Conservation (phyloP, 2,113 vertebrate species). For the Phylloscopus whistleri region DNA sequence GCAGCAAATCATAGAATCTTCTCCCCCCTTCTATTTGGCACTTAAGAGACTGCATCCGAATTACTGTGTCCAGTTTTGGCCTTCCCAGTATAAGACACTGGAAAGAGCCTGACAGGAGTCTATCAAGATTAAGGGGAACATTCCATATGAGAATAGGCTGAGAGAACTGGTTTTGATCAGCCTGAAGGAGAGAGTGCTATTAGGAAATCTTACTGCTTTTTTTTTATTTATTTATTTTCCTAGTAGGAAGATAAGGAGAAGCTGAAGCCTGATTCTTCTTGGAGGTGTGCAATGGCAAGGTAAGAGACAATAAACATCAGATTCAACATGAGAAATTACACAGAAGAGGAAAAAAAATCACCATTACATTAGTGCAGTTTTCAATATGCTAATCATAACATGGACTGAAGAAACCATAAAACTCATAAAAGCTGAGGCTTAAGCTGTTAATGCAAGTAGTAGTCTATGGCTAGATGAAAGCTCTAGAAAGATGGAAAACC, state of each 20-base stretch:
- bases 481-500: neutral
- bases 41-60: neutral
- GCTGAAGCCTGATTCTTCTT: neutral
- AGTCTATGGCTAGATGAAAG: neutral
- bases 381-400: neutral
- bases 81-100: neutral
- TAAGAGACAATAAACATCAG: neutral
- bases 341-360: neutral
- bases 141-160: neutral
- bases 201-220: neutral
- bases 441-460: neutral
- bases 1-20: neutral
- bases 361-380: neutral
- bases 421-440: neutral
- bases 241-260: neutral
- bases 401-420: neutral
- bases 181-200: neutral
- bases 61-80: neutral
- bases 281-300: neutral
- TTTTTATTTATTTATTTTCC: neutral
- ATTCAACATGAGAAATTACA: neutral
- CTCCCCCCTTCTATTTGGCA: neutral
- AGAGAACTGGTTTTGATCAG: neutral
- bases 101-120: neutral
- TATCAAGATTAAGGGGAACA: neutral